A percentile compares a stretch with the other conserved stretches of the same genome.
phyloP scores from a whole-genome alignment of 2,113 vertebrate species.

The Brachyhypopomus occidentalis region DNA sequence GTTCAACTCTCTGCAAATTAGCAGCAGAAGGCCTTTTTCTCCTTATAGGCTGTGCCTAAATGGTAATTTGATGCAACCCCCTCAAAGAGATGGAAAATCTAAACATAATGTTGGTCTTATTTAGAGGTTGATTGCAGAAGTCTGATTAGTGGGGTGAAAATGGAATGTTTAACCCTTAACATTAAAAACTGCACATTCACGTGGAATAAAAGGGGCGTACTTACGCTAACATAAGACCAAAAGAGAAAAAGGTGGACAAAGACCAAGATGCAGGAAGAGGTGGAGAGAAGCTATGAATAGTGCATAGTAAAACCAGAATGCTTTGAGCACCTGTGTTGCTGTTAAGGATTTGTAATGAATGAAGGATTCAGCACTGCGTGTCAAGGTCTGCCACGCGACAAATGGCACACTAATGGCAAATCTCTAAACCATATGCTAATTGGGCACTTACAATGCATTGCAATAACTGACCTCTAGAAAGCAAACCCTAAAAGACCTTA shows the following conservation, averaged over 20 bases:
- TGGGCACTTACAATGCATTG: constrained; percentile 56
- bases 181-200: background rate
- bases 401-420: constrained; percentile 71
- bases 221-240: background rate
- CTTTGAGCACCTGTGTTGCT: constrained; percentile 57
- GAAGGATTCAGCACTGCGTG: constrained; percentile 58
- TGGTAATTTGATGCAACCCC: constrained; percentile 25
- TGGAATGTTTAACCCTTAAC: constrained; percentile 29
- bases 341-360: constrained; percentile 69
- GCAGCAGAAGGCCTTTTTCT: constrained; percentile 25
- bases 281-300: constrained; percentile 48
- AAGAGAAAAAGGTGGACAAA: background rate
- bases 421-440: constrained; percentile 70
- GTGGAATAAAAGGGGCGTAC: background rate
- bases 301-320: constrained; percentile 64
- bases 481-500: constrained; percentile 45
- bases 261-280: background rate
- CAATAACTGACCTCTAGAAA: constrained; percentile 64
- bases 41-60: constrained; percentile 21
- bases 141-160: background rate
- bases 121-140: constrained; percentile 15
- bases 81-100: background rate
- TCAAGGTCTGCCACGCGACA: constrained; percentile 71
- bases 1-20: constrained; percentile 48
- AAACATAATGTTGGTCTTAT: constrained; percentile 26